phyloP scores from a whole-genome alignment of 2,888 invertebrate genomes.

The Parthenolecanium corni region DNA sequence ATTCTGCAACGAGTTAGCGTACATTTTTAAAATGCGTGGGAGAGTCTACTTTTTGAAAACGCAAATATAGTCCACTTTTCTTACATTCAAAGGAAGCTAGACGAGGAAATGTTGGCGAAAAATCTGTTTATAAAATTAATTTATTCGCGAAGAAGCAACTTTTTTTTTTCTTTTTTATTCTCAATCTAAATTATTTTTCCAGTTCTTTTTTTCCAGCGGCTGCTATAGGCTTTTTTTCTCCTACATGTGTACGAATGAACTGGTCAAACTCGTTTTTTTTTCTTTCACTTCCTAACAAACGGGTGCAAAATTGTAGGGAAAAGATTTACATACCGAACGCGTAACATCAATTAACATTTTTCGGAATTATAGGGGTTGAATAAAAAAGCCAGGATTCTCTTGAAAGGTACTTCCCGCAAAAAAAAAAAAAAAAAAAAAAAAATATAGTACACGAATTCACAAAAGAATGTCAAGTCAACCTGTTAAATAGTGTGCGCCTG shows the following conservation, averaged over 20 bases:
- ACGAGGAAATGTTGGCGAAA: not conserved
- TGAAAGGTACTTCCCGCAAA: no score
- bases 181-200: slow-evolving; percentile 5
- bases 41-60: slow-evolving; percentile 5
- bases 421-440: no score
- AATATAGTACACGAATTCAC: not conserved
- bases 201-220: not conserved
- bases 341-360: slow-evolving; percentile 15
- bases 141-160: not conserved
- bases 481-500: not conserved
- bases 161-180: not conserved
- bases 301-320: not conserved
- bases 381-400: not conserved
- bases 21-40: slow-evolving; percentile 22
- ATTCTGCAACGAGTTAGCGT: no score
- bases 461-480: slow-evolving; percentile 9
- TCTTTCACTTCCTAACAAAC: not conserved
- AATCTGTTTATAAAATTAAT: slow-evolving; percentile 3
- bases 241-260: not conserved
- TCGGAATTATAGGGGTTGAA: not conserved
- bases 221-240: slow-evolving; percentile 8
- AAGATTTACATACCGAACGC: slow-evolving; percentile 22
- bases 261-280: slow-evolving; percentile 3
- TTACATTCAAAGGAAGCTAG: slow-evolving; percentile 3
- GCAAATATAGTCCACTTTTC: slow-evolving; percentile 18